Evolutionary conservation across 1,140 invertebrate genomes (phyloP), one percentile per base, ranked within the genome.

Genomic region (Megathymus violae): DNA sequence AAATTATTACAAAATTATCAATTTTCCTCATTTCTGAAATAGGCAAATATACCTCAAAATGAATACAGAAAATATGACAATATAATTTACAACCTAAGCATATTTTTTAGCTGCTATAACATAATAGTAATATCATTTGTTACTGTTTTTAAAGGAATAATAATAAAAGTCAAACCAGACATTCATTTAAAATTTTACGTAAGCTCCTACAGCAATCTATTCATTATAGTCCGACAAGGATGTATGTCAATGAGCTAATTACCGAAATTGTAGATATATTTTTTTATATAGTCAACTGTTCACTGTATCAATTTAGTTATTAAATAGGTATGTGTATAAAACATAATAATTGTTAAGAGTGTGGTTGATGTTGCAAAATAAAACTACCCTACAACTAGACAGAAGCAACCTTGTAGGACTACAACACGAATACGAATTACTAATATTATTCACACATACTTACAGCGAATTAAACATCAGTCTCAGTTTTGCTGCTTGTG

Each of bases 401-500:
- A 36, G 11, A 3, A 36, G 34, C 34, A 36, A n/a, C 27, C 27
- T 31, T 31, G 27, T 4, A 2, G 19, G 36, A 25, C 34, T 11
- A 36, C 4, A 9, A 61, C 25, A 51, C 10, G 13, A 63, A 66
- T 65, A 71, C 71, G 78, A 76, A 84, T 82, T 80, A 76, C 76
- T 51, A 56, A 43, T 40, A 67, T 51, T 73, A 71, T 34, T 41
- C 34, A 56, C 48, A 44, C 48, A 50, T 75, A 78, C 56, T 71
- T 75, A 76, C 62, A 69, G 36, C 69, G 71, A 86, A 82, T 84
- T 89, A 91, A 78, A 91, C 87, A 88, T 92, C 91, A 91, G 91
- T 92, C 88, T 92, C 91, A 76, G 91, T 92, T 78, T 92, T 91
- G 76, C 91, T 92, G 68, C 89, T 91, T 67, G 91, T 92, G 68